phyloP scores from a whole-genome alignment of 2,888 invertebrate genomes.

The Clivina fossor region DNA sequence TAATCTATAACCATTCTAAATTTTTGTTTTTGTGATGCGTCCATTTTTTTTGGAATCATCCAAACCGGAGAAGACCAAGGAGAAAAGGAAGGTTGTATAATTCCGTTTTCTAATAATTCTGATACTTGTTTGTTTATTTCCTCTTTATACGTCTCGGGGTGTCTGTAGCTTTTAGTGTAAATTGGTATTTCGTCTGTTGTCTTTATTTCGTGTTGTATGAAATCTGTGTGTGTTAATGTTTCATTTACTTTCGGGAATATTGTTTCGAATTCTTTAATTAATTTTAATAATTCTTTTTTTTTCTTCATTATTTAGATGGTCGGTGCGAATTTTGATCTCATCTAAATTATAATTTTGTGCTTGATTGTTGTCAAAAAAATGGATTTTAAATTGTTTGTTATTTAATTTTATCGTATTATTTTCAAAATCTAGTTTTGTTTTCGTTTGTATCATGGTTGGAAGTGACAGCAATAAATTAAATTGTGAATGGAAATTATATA shows the following conservation, averaged over 20 bases:
- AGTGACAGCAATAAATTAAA: no score
- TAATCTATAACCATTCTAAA: not conserved
- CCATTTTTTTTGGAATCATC: conserved; percentile 32
- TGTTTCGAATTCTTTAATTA: no score
- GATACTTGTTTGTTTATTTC: conserved; percentile 42
- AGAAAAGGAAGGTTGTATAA: conserved; percentile 20
- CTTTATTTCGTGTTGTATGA: conserved; percentile 32
- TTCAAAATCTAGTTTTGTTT: no score
- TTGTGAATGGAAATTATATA: no score
- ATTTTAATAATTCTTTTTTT: no score
- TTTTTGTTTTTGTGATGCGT: conserved; percentile 27
- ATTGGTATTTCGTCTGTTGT: conserved; percentile 22
- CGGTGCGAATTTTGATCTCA: no score
- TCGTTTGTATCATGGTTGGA: no score
- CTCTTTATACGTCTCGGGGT: conserved; percentile 42
- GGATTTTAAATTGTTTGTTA: no score
- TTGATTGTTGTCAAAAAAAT: no score
- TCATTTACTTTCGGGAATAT: conserved; percentile 13
- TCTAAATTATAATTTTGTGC: no score
- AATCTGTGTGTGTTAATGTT: conserved; percentile 21
- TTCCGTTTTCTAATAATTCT: conserved; percentile 22
- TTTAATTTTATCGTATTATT: no score
- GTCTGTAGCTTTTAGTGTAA: conserved; percentile 42
- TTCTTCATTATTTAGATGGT: conserved; percentile 21
- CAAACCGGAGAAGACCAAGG: conserved; percentile 29